Evolutionary conservation across 2,797 vertebrate genomes (phyloP).

Genomic region (Nyctibius grandis): DNA sequence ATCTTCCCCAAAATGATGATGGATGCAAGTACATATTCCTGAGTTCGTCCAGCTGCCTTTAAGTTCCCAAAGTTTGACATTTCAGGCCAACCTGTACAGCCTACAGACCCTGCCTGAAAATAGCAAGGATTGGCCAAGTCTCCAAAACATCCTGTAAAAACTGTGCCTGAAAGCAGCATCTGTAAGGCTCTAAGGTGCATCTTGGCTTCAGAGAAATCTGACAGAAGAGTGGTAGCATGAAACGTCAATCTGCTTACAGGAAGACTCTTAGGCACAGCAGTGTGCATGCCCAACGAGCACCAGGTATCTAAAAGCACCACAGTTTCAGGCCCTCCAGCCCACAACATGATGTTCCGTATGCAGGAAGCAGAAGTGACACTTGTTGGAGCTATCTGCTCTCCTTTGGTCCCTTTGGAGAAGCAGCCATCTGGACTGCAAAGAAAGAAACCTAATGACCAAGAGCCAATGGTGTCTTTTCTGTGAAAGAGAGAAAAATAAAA

Average conservation of each 20-base stretch:
- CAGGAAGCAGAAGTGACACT: not conserved
- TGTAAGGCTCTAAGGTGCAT: not conserved
- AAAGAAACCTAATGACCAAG: not conserved
- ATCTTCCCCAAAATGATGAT: not conserved
- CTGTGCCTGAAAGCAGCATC: fast-evolving
- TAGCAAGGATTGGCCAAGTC: not conserved
- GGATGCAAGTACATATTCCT: not conserved
- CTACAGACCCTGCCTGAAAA: not conserved
- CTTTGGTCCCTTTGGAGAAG: not conserved
- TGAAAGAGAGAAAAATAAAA: not conserved
- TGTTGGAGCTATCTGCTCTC: not conserved
- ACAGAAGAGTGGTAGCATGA: fast-evolving
- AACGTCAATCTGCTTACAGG: not conserved
- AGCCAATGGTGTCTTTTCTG: not conserved
- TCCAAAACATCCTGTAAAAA: not conserved
- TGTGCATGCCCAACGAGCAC: not conserved
- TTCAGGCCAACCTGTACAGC: not conserved
- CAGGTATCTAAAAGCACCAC: not conserved
- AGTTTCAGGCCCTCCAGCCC: not conserved
- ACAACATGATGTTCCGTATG: no score
- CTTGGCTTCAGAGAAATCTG: not conserved
- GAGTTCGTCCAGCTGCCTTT: not conserved
- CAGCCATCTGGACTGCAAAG: not conserved
- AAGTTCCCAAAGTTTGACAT: fast-evolving
- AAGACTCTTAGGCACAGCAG: not conserved